Evolutionary conservation across 2,888 invertebrate genomes (phyloP).

Genomic region (Lapara coniferarum): DNA sequence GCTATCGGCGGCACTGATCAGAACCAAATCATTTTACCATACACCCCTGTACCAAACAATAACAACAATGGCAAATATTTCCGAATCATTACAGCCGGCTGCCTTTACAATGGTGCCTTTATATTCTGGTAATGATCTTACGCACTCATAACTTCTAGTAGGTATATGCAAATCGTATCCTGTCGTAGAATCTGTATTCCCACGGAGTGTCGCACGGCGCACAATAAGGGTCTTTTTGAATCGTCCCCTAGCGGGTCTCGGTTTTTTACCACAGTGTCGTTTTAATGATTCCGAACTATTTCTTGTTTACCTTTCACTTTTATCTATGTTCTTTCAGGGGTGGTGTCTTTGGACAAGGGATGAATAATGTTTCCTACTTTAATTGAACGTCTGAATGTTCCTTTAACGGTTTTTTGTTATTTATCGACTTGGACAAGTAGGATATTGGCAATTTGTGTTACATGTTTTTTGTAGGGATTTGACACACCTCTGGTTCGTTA

Average conservation of each 20-base stretch:
- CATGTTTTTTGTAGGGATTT: constrained; percentile 26
- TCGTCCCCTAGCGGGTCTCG: constrained; percentile 48
- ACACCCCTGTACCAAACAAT: constrained; percentile 33
- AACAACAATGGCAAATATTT: constrained; percentile 36
- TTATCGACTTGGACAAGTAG: constrained; percentile 11
- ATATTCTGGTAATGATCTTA: constrained; percentile 22
- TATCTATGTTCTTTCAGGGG: constrained; percentile 66
- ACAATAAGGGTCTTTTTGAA: constrained; percentile 35
- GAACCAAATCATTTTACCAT: constrained; percentile 23
- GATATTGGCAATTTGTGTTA: constrained; percentile 35
- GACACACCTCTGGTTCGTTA: not conserved
- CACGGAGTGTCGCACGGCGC: constrained; percentile 35
- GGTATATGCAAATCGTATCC: constrained; percentile 33
- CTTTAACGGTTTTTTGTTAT: constrained; percentile 38
- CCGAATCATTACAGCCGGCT: constrained; percentile 38
- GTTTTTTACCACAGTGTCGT: constrained; percentile 66
- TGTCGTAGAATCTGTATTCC: constrained; percentile 32
- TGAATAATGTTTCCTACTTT: constrained; percentile 64
- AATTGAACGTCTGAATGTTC: constrained; percentile 47
- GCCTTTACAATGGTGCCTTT: constrained; percentile 30
- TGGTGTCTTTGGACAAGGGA: constrained; percentile 72
- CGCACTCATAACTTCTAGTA: constrained; percentile 25
- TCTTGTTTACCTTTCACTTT: constrained; percentile 74
- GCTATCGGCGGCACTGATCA: constrained; percentile 18
- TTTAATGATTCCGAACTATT: constrained; percentile 70